Evolutionary conservation across 1,140 invertebrate genomes (phyloP), one percentile per base, ranked within the genome.

Genomic region (Pomacea maculata): DNA sequence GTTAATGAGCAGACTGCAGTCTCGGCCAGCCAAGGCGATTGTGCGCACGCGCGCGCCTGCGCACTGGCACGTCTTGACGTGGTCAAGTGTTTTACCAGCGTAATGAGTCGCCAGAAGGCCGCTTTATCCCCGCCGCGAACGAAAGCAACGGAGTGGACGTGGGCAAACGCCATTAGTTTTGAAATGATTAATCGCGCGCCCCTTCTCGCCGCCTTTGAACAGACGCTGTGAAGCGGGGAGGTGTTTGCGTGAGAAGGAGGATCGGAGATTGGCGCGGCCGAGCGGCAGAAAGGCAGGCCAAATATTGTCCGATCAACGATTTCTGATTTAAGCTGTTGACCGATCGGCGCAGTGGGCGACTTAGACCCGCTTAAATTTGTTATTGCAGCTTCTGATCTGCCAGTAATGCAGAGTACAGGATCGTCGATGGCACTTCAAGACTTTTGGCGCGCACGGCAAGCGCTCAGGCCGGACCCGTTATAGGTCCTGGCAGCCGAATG

Each of bases 301-400:
- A 78, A 78, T 78, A 78, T 78, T 78, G 77, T 78, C 67, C 77
- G 67, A 78, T 78, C 77, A 78, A 78, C 77, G 77, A 78, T 78
- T 78, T 78, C 77, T 78, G 77, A 78, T 78, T 78, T 78, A 78
- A 78, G 77, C 77, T 78, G 77, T 78, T 78, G 64, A 78, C 77
- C 52, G 77, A 78, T 25, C 77, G 77, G 77, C 55, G 65, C 65
- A 67, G 77, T 67, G 57, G 77, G 77, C 77, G 77, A 70, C 65
- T 78, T 78, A 78, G 77, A 17, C 77, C 29, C 77, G 77, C 77
- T 78, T 78, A 70, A 78, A 78, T 78, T 70, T 78, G 77, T 78
- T 78, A 57, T 78, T 68, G 65, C 77, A 78, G 77, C 77, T 78
- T 78, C 77, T 78, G 77, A 78, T 78, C 77, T 70, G 65, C 63